Conservation (phyloP, 2,888 invertebrate species). For the Scotopteryx bipunctaria region DNA sequence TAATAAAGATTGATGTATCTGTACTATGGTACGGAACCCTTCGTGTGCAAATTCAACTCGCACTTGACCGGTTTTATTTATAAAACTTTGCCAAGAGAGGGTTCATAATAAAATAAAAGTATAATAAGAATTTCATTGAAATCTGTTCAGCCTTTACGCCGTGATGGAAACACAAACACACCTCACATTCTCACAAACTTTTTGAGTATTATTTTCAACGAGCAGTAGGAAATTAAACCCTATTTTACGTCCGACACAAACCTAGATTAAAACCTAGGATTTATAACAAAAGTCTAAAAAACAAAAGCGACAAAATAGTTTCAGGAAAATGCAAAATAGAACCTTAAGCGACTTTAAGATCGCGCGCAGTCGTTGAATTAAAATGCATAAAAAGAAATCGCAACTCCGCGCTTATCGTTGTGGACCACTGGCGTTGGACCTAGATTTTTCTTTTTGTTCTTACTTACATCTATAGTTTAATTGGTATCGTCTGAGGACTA, state of each 20-base stretch:
- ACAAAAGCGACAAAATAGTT: constrained; percentile 21
- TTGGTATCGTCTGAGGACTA: background rate
- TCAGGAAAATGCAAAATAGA: constrained; percentile 20
- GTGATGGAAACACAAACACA: too few relatives aligned
- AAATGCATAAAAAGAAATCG: constrained; percentile 24
- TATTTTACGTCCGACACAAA: constrained; percentile 2
- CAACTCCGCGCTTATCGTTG: constrained; percentile 14
- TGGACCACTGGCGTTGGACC: background rate
- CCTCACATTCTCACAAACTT: too few relatives aligned
- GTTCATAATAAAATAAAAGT: too few relatives aligned
- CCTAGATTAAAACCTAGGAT: constrained; percentile 14
- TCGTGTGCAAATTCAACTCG: too few relatives aligned
- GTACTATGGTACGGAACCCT: too few relatives aligned
- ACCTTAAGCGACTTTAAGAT: constrained; percentile 23
- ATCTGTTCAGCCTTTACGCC: too few relatives aligned
- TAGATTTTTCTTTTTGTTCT: background rate
- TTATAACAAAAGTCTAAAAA: constrained; percentile 19
- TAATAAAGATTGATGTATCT: too few relatives aligned
- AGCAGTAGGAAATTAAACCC: background rate
- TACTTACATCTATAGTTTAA: background rate
- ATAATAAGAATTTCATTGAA: too few relatives aligned
- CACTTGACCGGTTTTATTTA: too few relatives aligned
- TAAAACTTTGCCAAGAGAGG: too few relatives aligned
- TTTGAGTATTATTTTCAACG: background rate
- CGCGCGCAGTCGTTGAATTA: constrained; percentile 18